Evolutionary conservation across 1,140 invertebrate species (phyloP).

Genomic region (Eriosoma lanigerum): DNA sequence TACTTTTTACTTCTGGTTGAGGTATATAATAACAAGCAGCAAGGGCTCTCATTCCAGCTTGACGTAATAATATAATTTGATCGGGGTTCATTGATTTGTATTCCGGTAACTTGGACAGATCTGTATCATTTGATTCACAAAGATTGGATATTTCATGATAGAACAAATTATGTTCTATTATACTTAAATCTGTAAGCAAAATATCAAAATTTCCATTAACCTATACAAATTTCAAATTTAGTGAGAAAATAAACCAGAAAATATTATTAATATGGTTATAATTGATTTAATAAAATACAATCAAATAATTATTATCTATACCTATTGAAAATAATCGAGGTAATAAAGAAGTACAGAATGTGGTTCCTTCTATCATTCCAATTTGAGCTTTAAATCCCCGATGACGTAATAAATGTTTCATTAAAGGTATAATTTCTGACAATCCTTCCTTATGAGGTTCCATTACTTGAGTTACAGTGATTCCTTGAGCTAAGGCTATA

Average conservation of each 20-base stretch:
- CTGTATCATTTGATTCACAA: conserved; percentile 84
- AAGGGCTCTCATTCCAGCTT: conserved; percentile 81
- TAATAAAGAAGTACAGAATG: conserved; percentile 90
- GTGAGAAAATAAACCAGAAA: no score
- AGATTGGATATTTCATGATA: conserved; percentile 83
- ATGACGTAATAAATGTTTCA: conserved; percentile 89
- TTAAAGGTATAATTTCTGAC: conserved; percentile 92
- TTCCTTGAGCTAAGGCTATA: conserved; percentile 80
- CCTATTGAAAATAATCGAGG: conserved; percentile 89
- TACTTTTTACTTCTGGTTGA: conserved; percentile 70
- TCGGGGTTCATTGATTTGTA: conserved; percentile 78
- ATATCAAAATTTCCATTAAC: not conserved
- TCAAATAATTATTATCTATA: conserved; percentile 55
- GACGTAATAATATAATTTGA: conserved; percentile 84
- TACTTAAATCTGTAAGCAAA: conserved; percentile 68
- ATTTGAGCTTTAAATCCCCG: conserved; percentile 95
- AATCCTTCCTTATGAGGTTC: conserved; percentile 91
- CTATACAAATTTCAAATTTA: no score
- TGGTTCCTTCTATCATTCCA: conserved; percentile 95
- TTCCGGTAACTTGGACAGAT: conserved; percentile 82
- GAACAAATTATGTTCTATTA: conserved; percentile 88
- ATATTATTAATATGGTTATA: no score
- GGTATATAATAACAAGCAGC: conserved; percentile 89
- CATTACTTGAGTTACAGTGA: conserved; percentile 89
- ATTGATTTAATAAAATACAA: not conserved